Evolutionary conservation across 2,113 vertebrate species (phyloP).

Genomic region (Tympanuchus pallidicinctus): DNA sequence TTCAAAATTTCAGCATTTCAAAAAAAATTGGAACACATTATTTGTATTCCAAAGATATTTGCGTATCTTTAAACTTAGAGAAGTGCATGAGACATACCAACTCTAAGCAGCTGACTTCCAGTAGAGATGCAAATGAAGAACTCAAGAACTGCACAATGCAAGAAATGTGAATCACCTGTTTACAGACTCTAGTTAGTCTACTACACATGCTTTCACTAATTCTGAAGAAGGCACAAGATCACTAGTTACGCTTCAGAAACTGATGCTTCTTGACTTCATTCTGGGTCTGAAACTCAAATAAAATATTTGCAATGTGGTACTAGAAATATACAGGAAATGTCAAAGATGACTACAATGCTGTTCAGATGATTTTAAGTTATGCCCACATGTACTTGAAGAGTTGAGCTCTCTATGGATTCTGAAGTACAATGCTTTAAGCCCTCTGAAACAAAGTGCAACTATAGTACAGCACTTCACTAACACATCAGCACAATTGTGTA

Average conservation of each 20-base stretch:
- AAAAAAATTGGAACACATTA: neutral
- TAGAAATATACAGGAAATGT: neutral
- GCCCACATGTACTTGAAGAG: neutral
- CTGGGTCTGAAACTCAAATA: neutral
- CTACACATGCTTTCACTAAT: neutral
- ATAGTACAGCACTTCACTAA: neutral
- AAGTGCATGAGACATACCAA: neutral
- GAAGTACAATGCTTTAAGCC: neutral
- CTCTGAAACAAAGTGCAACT: neutral
- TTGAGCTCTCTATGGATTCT: neutral
- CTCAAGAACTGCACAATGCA: neutral
- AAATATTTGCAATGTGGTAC: neutral
- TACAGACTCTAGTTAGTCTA: neutral
- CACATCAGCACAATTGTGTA: neutral
- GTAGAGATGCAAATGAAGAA: neutral
- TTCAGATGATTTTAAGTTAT: neutral
- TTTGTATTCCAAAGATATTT: slow-evolving; percentile 13
- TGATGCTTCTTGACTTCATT: neutral
- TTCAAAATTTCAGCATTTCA: neutral
- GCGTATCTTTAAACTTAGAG: neutral
- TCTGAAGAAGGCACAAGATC: neutral
- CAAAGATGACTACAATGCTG: neutral
- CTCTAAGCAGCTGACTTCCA: neutral
- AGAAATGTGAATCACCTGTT: neutral
- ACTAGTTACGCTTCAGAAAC: neutral